Conservation (phyloP, 1,140 invertebrate genomes). For the Cephus cinctus region DNA sequence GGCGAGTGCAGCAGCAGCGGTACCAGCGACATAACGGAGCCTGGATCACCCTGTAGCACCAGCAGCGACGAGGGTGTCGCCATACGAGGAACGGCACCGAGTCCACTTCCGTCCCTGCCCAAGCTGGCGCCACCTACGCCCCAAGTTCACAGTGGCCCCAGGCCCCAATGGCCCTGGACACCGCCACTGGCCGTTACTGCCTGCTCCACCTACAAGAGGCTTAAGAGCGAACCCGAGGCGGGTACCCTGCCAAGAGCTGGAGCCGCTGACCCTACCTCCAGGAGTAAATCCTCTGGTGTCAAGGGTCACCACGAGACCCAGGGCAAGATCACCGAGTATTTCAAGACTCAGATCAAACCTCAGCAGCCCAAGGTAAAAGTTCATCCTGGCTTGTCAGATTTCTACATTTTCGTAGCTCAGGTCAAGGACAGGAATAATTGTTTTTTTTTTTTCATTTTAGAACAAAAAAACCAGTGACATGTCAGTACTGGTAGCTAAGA, state of each 20-base stretch:
- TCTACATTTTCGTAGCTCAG: not conserved
- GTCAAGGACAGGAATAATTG: not conserved
- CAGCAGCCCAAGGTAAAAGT: conserved; percentile 49
- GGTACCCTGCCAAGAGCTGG: conserved; percentile 40
- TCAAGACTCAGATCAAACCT: conserved; percentile 76
- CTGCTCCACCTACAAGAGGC: conserved; percentile 48
- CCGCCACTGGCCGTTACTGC: conserved; percentile 48
- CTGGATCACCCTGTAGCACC: conserved; percentile 76
- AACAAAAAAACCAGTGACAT: conserved; percentile 33
- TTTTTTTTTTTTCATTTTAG: conserved; percentile 4
- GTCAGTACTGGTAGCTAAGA: conserved; percentile 48
- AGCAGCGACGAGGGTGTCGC: conserved; percentile 51
- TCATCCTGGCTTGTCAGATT: not conserved
- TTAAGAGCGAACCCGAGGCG: conserved; percentile 49
- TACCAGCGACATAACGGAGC: conserved; percentile 76
- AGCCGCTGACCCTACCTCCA: conserved; percentile 38
- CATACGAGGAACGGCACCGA: conserved; percentile 52
- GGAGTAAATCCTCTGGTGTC: conserved; percentile 16
- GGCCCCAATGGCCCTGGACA: conserved; percentile 55
- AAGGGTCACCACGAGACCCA: conserved; percentile 46
- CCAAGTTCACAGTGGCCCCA: conserved; percentile 43
- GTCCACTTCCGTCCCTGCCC: conserved; percentile 51
- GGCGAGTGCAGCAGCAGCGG: conserved; percentile 65
- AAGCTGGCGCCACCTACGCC: conserved; percentile 53
- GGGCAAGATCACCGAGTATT: conserved; percentile 78